phyloP scores from a whole-genome alignment of 2,113 vertebrate species.

The Centropus bengalensis region DNA sequence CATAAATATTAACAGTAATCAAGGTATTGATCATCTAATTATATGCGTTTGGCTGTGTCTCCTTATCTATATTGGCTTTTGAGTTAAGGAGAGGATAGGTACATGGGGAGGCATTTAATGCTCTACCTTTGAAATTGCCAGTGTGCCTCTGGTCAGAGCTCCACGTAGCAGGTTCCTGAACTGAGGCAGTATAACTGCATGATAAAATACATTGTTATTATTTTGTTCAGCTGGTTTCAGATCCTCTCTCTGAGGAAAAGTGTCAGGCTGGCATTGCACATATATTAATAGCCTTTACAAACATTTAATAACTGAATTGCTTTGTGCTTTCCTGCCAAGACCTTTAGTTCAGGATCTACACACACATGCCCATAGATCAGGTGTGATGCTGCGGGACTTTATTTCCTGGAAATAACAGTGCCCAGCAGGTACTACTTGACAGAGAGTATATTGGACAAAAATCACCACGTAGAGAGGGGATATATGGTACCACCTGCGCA shows the following conservation, averaged over 20 bases:
- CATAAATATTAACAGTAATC: conserved; percentile 43
- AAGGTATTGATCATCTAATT: conserved; percentile 40
- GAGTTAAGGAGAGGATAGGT: neutral
- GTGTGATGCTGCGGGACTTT: neutral
- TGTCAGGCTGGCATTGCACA: neutral
- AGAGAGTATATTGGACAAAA: neutral
- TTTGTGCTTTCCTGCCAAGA: neutral
- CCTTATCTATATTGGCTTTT: conserved; percentile 7
- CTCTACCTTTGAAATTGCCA: conserved; percentile 16
- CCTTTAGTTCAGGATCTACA: neutral
- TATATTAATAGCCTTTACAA: conserved; percentile 25
- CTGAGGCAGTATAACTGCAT: neutral
- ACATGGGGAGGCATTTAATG: neutral
- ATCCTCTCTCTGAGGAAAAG: neutral
- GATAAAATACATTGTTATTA: conserved; percentile 18
- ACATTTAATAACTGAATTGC: conserved; percentile 19
- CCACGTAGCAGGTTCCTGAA: neutral
- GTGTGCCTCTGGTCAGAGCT: conserved; percentile 15
- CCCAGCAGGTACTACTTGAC: neutral
- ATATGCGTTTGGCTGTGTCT: conserved; percentile 17
- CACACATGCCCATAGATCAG: neutral
- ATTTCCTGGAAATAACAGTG: neutral
- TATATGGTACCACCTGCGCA: neutral
- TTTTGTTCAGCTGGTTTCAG: conserved; percentile 21
- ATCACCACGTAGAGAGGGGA: neutral